Percentiles rank a stretch among this genome's conserved stretches.
phyloP scores from a whole-genome alignment of 2,888 invertebrate genomes.

The Tubulanus polymorphus region DNA sequence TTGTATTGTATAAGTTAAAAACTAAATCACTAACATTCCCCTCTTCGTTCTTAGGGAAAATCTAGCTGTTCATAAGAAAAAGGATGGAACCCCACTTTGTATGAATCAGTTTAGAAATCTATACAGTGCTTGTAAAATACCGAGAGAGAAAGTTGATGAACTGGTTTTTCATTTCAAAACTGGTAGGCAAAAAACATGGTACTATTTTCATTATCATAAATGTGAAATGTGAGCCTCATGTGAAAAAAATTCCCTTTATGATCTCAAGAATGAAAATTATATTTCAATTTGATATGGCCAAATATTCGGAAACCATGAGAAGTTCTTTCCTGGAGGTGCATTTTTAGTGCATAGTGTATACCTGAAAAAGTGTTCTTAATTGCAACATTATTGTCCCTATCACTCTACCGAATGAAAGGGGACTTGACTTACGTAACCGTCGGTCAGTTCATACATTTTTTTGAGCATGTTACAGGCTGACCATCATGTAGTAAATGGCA shows the following conservation, averaged over 20 bases:
- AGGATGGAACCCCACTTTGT: conserved; percentile 31
- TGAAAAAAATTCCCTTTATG: not conserved
- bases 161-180: conserved; percentile 54
- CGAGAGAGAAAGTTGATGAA: conserved; percentile 37
- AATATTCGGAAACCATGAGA: not conserved
- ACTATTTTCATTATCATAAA: not conserved
- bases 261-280: not conserved
- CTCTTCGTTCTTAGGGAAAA: conserved; percentile 25
- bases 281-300: not conserved
- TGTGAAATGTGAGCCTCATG: not conserved
- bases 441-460: no score
- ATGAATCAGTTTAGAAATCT: conserved; percentile 56
- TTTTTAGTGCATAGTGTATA: no score
- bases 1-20: no score
- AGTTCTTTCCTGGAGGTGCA: no score
- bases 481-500: no score
- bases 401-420: no score
- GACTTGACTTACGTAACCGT: no score
- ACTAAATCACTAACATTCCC: not conserved
- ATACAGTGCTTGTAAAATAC: conserved; percentile 56
- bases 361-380: no score
- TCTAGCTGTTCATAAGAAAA: conserved; percentile 30
- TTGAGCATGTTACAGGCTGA: no score
- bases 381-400: no score
- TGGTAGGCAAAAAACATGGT: conserved; percentile 33